Conservation (phyloP, 2,888 invertebrate species). For the Punctoribates punctum region DNA sequence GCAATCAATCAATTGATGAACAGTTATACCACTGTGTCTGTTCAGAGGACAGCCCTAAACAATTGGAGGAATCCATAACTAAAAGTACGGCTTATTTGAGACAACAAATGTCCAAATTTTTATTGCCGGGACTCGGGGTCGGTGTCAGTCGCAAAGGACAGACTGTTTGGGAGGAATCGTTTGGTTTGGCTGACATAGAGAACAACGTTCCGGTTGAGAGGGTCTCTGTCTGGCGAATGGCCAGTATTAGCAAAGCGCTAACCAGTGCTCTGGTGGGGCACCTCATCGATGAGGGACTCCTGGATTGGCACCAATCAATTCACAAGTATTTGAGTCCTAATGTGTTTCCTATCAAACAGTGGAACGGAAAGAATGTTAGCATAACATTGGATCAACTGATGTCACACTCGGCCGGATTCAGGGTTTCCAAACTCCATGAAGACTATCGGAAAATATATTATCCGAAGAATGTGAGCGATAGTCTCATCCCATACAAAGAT, state of each 20-base stretch:
- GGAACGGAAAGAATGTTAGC: slow-evolving; percentile 28
- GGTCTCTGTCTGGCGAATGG: not conserved
- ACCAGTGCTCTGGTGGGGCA: not conserved
- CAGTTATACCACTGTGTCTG: not conserved
- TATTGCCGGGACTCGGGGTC: too few relatives aligned
- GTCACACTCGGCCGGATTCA: slow-evolving; percentile 8
- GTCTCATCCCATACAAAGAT: not conserved
- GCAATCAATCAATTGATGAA: not conserved
- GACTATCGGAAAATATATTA: not conserved
- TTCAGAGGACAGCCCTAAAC: not conserved
- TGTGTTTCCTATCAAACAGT: slow-evolving; percentile 20
- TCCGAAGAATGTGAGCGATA: slow-evolving; percentile 1
- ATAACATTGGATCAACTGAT: slow-evolving; percentile 7
- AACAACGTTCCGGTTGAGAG: not conserved
- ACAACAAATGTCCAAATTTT: not conserved
- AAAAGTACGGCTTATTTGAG: not conserved
- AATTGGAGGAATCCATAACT: not conserved
- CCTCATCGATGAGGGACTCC: not conserved
- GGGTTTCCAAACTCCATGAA: not conserved
- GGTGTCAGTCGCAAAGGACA: too few relatives aligned
- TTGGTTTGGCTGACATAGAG: not conserved
- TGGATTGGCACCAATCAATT: not conserved
- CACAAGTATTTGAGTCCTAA: not conserved
- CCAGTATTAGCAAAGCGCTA: not conserved
- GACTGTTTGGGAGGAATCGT: not conserved